A percentile compares a stretch with the other conserved stretches of the same genome.
Evolutionary conservation across 2,888 invertebrate species (phyloP).

Genomic region (Drosophila acutilabella): DNA sequence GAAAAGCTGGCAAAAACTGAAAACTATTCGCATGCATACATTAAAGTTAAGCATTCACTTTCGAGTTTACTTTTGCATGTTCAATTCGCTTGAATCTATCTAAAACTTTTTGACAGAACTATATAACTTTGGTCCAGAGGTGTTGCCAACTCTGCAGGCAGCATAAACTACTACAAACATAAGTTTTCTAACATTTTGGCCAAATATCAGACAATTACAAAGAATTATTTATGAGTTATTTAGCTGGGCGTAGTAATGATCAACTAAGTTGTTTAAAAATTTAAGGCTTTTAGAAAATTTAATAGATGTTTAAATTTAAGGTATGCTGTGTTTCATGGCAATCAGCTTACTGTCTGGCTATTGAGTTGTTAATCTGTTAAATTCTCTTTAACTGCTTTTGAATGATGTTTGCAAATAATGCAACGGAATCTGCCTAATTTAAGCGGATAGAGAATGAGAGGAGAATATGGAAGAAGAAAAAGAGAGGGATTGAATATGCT

Average conservation of each 20-base stretch:
- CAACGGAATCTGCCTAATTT: constrained; percentile 67
- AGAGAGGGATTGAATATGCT: constrained; percentile 2
- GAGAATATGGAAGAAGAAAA: constrained; percentile 4
- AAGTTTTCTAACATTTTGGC: not conserved
- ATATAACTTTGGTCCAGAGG: constrained; percentile 1
- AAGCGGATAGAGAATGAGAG: constrained; percentile 29
- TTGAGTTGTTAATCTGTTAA: not conserved
- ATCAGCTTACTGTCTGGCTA: not conserved
- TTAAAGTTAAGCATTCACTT: constrained; percentile 2
- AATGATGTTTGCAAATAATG: constrained; percentile 30
- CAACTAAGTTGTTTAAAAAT: not conserved
- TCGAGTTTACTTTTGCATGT: constrained; percentile 3
- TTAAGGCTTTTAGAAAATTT: not conserved
- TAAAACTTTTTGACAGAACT: constrained; percentile 6
- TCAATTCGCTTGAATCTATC: not conserved
- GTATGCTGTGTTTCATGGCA: no score
- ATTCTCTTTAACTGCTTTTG: constrained; percentile 15
- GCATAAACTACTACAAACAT: not conserved
- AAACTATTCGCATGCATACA: not conserved
- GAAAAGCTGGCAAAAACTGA: not conserved
- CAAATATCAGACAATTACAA: not conserved
- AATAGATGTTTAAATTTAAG: no score
- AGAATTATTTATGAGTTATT: not conserved
- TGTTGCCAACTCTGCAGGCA: constrained; percentile 3
- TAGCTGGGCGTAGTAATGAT: not conserved